Base-by-base conservation (phyloP, 1,140 invertebrate species). In the Melitaea cinxia region DNA sequence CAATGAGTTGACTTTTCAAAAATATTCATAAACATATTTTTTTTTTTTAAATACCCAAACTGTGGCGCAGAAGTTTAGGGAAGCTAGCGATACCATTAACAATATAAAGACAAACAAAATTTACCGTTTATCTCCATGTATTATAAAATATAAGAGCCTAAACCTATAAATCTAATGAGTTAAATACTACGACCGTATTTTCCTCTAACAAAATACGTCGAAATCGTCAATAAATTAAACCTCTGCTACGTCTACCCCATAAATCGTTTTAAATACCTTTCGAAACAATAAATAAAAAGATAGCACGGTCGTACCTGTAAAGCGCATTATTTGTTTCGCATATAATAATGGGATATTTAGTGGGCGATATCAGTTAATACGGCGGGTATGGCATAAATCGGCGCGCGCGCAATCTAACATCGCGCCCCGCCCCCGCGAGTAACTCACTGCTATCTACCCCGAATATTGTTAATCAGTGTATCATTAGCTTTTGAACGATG, bases 391-490 rank as follows among this genome's bases (percentile, higher is more conserved):
- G 85, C 77, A 87, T 88, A 87, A 88, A 88, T 88, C 80, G 76
- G 72, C 82, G 82, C 74, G 47, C 49, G 81, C 74, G 78, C 78
- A 83, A 87, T 87, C 84, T 85, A 76, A 69, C 82, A 84, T 85
- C 85, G 78, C 71, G 70, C 77, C 81, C 82, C 78, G 78, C 83
- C 87, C 75, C 73, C 70, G 67, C 73, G 64, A 80, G 83, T 88
- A 88, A 87, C 80, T 85, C 85, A 87, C 82, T 78, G 78, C 78
- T 89, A 89, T 89, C 87, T 82, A 54, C 75, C 75, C 85, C 87
- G 83, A 89, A 89, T 89, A 88, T 89, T 89, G 84, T 87, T 89
- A 89, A 89, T 89, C 87, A 89, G 83, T 79, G 84, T 79, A 89
- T 88, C 83, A 89, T 89, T 89, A 89, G 80, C 75, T 80, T 68